Percentiles rank a stretch among this genome's conserved stretches.
phyloP scores from a whole-genome alignment of 2,797 vertebrate genomes.

The Lutjanus campechanus region DNA sequence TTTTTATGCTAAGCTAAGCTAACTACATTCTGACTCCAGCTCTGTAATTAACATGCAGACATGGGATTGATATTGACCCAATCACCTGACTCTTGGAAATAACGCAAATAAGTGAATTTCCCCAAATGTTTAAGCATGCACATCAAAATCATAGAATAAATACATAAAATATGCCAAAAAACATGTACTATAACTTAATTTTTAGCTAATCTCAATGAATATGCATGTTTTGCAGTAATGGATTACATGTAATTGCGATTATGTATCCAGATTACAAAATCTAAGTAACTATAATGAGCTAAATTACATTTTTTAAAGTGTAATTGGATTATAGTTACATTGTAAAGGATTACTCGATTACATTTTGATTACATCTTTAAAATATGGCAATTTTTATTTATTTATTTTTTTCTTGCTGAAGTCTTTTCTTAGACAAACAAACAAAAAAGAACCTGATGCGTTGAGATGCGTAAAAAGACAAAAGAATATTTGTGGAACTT shows the following conservation, averaged over 20 bases:
- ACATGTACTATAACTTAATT: background rate
- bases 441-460: too few species aligned
- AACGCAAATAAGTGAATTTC: background rate
- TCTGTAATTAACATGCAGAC: background rate
- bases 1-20: background rate
- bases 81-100: background rate
- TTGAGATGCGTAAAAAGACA: too few species aligned
- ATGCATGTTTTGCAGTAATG: background rate
- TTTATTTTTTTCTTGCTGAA: too few species aligned
- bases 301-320: too few species aligned
- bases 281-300: too few species aligned
- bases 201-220: background rate
- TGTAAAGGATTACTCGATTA: background rate
- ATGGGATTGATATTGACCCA: background rate
- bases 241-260: too few species aligned
- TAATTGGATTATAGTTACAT: too few species aligned
- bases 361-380: too few species aligned
- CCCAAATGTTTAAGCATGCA: background rate
- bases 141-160: background rate
- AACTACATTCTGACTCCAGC: background rate
- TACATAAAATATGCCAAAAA: background rate
- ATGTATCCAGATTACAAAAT: too few species aligned
- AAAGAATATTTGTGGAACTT: too few species aligned
- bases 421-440: too few species aligned
- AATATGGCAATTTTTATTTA: too few species aligned